A percentile compares a stretch with the other conserved stretches of the same genome.
Conservation (phyloP, 2,888 invertebrate species). For the Tenthredo distinguenda region DNA sequence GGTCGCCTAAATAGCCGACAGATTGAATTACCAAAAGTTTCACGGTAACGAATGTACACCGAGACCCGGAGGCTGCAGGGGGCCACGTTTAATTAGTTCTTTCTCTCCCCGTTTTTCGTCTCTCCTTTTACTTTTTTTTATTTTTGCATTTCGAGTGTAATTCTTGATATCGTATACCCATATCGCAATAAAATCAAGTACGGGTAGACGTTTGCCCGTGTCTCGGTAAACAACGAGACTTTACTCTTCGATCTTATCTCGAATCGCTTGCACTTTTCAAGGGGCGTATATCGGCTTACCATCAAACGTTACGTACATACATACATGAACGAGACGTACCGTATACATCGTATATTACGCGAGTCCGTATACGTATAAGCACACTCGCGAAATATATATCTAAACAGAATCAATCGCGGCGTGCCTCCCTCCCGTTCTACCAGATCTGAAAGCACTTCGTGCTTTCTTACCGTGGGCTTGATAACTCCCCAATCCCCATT, state of each 20-base stretch:
- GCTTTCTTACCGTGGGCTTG: constrained; percentile 38
- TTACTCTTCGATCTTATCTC: constrained; percentile 1
- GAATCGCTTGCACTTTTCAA: constrained; percentile 40
- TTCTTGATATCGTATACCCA: neutral
- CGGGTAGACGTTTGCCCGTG: neutral
- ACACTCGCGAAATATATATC: constrained; percentile 19
- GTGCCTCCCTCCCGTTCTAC: neutral
- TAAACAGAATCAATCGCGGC: constrained; percentile 52
- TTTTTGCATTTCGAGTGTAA: too few relatives aligned
- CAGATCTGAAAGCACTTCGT: constrained; percentile 34
- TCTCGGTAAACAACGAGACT: neutral
- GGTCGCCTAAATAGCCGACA: constrained; percentile 38
- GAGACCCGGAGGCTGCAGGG: neutral
- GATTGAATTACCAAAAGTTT: constrained; percentile 51
- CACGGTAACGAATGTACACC: neutral
- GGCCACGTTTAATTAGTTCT: neutral
- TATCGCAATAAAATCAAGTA: neutral
- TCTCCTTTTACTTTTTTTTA: neutral
- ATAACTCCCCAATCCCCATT: constrained; percentile 4
- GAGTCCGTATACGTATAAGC: neutral
- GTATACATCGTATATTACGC: neutral
- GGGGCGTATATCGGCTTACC: constrained; percentile 33
- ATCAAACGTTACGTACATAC: neutral
- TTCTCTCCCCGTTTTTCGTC: neutral
- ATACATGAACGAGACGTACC: neutral